Conservation (phyloP, 2,888 invertebrate genomes). For the Vesta saturnalis region DNA sequence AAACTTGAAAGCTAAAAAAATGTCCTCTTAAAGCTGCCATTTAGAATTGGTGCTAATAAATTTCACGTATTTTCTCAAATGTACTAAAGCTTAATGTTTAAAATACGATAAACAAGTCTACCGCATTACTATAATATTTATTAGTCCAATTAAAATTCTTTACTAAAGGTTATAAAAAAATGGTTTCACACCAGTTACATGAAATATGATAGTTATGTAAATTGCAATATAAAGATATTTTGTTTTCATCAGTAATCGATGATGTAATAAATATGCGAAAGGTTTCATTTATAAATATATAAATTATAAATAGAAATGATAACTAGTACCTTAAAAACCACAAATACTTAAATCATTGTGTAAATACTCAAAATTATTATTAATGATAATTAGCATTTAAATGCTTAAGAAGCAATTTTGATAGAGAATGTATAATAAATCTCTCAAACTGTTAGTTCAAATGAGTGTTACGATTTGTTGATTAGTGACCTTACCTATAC, state of each 20-base stretch:
- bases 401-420: neutral
- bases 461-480: neutral
- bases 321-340: too few relatives aligned
- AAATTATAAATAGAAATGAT: slow-evolving; percentile 7
- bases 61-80: too few relatives aligned
- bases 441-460: neutral
- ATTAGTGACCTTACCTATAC: neutral
- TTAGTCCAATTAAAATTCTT: neutral
- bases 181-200: neutral
- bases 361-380: neutral
- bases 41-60: neutral
- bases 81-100: too few relatives aligned
- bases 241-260: neutral
- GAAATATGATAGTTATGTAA: neutral
- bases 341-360: neutral
- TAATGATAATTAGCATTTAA: too few relatives aligned
- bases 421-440: too few relatives aligned
- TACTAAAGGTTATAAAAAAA: too few relatives aligned
- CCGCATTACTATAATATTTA: neutral
- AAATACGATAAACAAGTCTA: too few relatives aligned
- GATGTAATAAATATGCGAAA: slow-evolving; percentile 3
- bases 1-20: slow-evolving; percentile 1
- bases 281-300: neutral
- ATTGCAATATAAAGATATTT: neutral
- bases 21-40: neutral